Conservation (phyloP, 2,888 invertebrate species). For the Branchinecta sandiegonensis region DNA sequence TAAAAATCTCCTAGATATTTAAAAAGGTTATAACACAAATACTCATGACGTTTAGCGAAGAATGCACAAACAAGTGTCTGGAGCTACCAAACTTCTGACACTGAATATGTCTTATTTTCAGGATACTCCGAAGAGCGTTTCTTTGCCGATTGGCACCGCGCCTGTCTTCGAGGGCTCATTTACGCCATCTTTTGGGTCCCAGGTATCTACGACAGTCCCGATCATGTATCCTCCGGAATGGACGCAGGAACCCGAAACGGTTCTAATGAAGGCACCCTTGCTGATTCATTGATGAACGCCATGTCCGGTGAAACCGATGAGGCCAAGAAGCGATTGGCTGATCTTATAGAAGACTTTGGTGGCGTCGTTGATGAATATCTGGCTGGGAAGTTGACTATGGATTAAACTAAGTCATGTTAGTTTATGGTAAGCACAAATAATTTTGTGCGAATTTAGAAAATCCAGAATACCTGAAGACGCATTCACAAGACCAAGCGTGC, state of each 20-base stretch:
- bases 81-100: too few species aligned
- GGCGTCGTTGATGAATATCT: not conserved
- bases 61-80: too few species aligned
- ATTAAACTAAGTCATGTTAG: not conserved
- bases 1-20: too few species aligned
- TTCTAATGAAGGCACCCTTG: not conserved
- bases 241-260: not conserved
- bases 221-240: not conserved
- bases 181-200: slow-evolving; percentile 11
- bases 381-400: not conserved
- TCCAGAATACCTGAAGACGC: too few species aligned
- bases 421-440: too few species aligned
- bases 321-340: not conserved
- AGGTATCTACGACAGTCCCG: not conserved
- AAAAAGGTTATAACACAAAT: too few species aligned
- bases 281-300: not conserved
- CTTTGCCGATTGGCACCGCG: not conserved
- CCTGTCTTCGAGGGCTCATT: not conserved
- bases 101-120: not conserved
- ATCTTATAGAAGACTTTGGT: not conserved
- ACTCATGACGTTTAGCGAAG: too few species aligned
- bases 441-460: too few species aligned
- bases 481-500: too few species aligned
- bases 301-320: not conserved
- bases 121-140: not conserved